Base-by-base conservation (phyloP, 2,888 invertebrate genomes). In the Synanthedon formicaeformis region DNA sequence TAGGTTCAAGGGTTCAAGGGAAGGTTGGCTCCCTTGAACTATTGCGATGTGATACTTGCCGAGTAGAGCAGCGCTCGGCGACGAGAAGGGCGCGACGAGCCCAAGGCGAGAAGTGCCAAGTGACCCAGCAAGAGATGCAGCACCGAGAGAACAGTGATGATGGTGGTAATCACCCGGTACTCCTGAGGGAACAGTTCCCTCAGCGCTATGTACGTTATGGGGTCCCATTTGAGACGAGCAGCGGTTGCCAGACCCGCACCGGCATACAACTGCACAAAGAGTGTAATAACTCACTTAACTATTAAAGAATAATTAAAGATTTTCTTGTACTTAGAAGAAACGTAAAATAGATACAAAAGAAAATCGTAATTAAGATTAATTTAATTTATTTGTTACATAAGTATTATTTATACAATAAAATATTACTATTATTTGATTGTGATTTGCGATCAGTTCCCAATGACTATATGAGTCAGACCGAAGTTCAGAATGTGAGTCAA, bases 151-250 rank as follows among this genome's bases (percentile, higher is more conserved):
- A 8, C 53, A 16, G 53, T 14, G n/a, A 45, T 4, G 6, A 5
- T 14, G 13, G 11, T 4, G n/a, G 45, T 4, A 45, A 14, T 14
- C n/a, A 45, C 45, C 12, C 45, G 13, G 71, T 73, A 67, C 72
- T 74, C 73, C 50, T 52, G 50, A 53, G 78, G 77, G 59, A 73
- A 57, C 64, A 71, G 56, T 66, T 65, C 69, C 58, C 78, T 73
- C 62, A 73, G 50, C 62, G 58, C 61, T 56, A 74, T 57, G 71
- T 84, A 84, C 63, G 75, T 67, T 63, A 65, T 73, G 48, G 85
- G 83, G 69, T 85, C 85, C 83, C 82, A 83, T 68, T 71, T 71
- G 48, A 84, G 73, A 12, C 85, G 81, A 65, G 80, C 82, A 58
- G 75, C 75, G 58, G 74, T 67, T 59, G 68, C 69, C 61, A 83